Conservation (phyloP, 2,797 vertebrate genomes). For the Spatula clypeata region DNA sequence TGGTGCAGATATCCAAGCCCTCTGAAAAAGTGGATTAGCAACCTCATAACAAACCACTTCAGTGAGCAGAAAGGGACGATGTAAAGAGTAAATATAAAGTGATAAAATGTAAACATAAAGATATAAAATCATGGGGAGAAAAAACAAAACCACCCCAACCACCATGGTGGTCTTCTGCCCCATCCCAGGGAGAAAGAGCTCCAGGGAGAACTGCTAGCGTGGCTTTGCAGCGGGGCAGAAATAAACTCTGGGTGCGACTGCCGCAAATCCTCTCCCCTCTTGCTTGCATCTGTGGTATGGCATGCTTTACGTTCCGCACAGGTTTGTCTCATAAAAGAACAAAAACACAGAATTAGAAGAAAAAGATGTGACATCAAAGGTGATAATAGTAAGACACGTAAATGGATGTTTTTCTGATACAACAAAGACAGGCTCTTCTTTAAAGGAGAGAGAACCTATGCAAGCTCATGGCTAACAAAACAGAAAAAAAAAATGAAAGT, state of each 20-base stretch:
- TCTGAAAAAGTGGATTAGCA: background rate
- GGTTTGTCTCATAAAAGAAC: background rate
- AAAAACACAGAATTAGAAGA: background rate
- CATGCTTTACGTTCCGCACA: background rate
- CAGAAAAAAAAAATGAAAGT: background rate
- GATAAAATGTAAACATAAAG: too few relatives aligned
- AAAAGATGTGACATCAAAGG: rapidly evolving
- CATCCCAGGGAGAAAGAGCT: background rate
- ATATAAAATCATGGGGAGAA: background rate
- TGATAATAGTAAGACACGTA: background rate
- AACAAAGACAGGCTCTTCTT: background rate
- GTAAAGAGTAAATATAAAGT: too few relatives aligned
- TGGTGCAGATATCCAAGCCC: background rate
- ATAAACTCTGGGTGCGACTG: background rate
- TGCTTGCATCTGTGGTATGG: background rate
- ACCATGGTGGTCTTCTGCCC: background rate
- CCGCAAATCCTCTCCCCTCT: background rate
- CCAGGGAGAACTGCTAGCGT: background rate
- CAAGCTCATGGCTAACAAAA: background rate
- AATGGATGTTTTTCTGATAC: background rate
- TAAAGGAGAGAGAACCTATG: background rate
- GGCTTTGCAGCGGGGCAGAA: background rate
- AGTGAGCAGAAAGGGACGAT: background rate
- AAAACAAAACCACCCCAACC: background rate
- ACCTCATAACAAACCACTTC: background rate